Evolutionary conservation across 2,113 vertebrate genomes (phyloP).

Genomic region (western clawed frog (Xenopus tropicalis)): UCB_Xtro_10.0 CM004449.2:33484501-33485000

Average conservation of each 20-base stretch:
- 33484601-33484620: too few species aligned
- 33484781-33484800: constrained; percentile 26
- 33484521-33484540: too few species aligned
- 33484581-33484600: too few species aligned
- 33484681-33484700: too few species aligned
- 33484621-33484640: too few species aligned
- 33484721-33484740: constrained; percentile 2
- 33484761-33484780: constrained; percentile 6
- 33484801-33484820: not conserved
- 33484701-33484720: too few species aligned
- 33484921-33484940: not conserved
- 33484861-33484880: constrained; percentile 13
- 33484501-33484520: too few species aligned
- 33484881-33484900: constrained; percentile 20
- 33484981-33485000: too few species aligned
- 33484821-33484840: not conserved
- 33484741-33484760: not conserved
- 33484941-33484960: not conserved
- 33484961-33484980: not conserved
- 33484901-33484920: constrained; percentile 2
- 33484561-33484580: too few species aligned
- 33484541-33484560: too few species aligned
- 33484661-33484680: too few species aligned
- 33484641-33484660: too few species aligned
- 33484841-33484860: constrained; percentile 3